These are phyloP conservation scores for Hyles vespertilio DNA, from an alignment of 1,140 invertebrate genomes.

Conservation along the genomic window DNA sequence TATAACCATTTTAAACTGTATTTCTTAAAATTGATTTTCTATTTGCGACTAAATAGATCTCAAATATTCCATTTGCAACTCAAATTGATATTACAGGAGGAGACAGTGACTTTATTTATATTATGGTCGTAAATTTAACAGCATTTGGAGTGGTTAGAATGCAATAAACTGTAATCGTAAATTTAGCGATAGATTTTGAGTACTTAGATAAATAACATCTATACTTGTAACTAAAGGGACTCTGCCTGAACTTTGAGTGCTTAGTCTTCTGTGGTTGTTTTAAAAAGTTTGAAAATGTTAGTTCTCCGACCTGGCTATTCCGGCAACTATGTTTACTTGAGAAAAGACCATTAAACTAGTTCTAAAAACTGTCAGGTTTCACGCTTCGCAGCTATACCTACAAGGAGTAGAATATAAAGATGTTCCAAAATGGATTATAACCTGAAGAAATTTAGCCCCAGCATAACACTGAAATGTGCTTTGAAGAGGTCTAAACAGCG, in stretches of 20 bases:
- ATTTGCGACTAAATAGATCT: no score
- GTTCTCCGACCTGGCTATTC: neutral
- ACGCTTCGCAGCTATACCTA: no score
- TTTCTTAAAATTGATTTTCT: no score
- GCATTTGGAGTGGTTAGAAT: slow-evolving; percentile 26
- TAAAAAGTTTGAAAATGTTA: slow-evolving; percentile 8
- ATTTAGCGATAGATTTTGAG: slow-evolving; percentile 27
- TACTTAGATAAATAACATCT: slow-evolving; percentile 12
- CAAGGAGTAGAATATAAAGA: neutral
- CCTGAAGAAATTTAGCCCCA: slow-evolving; percentile 8
- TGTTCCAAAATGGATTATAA: neutral
- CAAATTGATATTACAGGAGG: no score
- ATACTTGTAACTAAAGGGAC: slow-evolving; percentile 5
- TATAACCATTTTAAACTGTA: no score
- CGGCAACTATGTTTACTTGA: slow-evolving; percentile 11
- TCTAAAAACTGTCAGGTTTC: neutral
- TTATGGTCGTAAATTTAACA: slow-evolving; percentile 34
- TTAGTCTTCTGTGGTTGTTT: slow-evolving; percentile 7
- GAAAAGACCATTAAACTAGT: slow-evolving; percentile 8
- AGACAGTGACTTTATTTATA: slow-evolving; percentile 21
- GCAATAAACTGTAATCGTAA: slow-evolving; percentile 30
- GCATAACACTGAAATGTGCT: slow-evolving; percentile 12
- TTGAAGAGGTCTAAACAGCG: slow-evolving; percentile 13
- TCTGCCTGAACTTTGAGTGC: neutral
- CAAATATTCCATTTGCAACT: no score